Conservation (phyloP, 2,888 invertebrate species). For the Atrina japonica region DNA sequence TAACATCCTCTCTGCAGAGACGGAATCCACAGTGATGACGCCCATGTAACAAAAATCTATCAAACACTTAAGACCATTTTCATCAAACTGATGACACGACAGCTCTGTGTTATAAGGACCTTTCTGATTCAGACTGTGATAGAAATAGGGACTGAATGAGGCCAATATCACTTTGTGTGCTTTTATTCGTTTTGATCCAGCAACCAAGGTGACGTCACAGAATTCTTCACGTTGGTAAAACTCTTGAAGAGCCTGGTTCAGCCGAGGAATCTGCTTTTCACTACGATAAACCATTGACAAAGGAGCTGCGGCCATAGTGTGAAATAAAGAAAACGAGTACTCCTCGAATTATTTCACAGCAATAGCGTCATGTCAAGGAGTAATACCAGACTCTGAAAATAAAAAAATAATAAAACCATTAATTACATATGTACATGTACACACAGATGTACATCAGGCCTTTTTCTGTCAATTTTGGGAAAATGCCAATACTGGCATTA, state of each 20-base stretch:
- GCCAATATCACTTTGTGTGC: conserved; percentile 85
- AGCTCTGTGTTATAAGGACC: conserved; percentile 24
- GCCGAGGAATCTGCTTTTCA: conserved; percentile 45
- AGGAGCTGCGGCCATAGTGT: conserved; percentile 52
- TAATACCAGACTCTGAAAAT: too few species aligned
- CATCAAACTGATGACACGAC: conserved; percentile 45
- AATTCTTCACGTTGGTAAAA: conserved; percentile 81
- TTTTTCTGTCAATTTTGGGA: too few species aligned
- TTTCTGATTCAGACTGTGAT: conserved; percentile 79
- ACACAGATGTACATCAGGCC: too few species aligned
- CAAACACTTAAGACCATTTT: conserved; percentile 53
- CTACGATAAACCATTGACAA: conserved; percentile 63
- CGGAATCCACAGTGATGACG: conserved; percentile 60
- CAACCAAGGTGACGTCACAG: conserved; percentile 84
- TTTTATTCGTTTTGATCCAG: conserved; percentile 84
- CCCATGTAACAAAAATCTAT: conserved; percentile 62
- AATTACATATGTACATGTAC: too few species aligned
- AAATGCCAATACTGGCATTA: too few species aligned
- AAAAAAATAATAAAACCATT: too few species aligned
- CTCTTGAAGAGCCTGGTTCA: conserved; percentile 44
- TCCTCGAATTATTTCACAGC: too few species aligned
- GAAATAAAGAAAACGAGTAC: too few species aligned
- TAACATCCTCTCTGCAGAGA: conserved; percentile 60
- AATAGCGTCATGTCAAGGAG: too few species aligned
- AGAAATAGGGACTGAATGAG: conserved; percentile 85